A percentile compares a stretch with the other conserved stretches of the same genome.
These are phyloP conservation scores for Cyanoramphus novaezelandiae DNA, from an alignment of 2,113 vertebrate species.

Conservation along the genomic window DNA sequence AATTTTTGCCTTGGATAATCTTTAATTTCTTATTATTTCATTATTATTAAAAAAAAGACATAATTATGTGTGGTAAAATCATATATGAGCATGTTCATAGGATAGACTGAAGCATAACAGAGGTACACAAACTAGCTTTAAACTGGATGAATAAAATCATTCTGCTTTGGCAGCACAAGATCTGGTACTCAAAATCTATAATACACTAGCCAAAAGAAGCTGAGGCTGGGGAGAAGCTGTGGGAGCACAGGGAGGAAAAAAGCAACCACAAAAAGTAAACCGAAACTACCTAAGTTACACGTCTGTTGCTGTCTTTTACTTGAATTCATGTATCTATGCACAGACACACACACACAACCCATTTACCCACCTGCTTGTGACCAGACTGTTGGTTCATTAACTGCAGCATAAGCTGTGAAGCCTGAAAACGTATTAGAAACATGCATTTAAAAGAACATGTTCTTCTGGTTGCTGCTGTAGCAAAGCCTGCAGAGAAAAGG, in stretches of 20 bases:
- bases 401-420: not conserved
- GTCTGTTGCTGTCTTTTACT: not conserved
- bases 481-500: not conserved
- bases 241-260: not conserved
- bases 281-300: not conserved
- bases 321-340: fast-evolving
- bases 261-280: not conserved
- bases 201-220: not conserved
- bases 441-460: fast-evolving
- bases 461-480: not conserved
- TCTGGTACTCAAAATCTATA: not conserved
- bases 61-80: not conserved
- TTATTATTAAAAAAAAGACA: not conserved
- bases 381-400: not conserved
- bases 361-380: not conserved
- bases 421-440: not conserved
- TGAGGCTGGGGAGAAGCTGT: not conserved
- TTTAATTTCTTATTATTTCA: not conserved
- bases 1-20: not conserved
- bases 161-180: not conserved
- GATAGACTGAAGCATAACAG: not conserved
- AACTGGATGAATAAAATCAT: not conserved
- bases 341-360: fast-evolving
- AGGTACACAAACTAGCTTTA: not conserved
- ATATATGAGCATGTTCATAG: not conserved